Evolutionary conservation across 1,140 invertebrate species (phyloP), one percentile per base, ranked within the genome.

Genomic region (Popillia japonica): DNA sequence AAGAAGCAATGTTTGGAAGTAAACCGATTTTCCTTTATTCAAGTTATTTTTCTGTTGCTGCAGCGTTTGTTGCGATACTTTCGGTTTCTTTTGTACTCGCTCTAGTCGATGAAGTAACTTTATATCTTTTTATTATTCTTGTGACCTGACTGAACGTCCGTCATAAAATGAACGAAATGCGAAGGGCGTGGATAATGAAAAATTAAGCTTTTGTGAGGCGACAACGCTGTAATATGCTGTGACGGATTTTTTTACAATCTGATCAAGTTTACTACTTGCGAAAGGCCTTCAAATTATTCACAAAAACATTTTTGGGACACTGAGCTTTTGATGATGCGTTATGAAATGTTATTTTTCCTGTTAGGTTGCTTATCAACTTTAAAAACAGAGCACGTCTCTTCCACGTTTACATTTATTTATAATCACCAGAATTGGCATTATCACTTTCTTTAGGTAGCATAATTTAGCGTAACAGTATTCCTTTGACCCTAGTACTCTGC

Each of bases 111-210:
- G 2, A 48, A 48, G 44, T 48, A 14, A 48, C 11, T 48, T 48
- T 48, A 48, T 8, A n/a, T 10, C 44, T n/a, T 48, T 14, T 48
- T 48, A 48, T 48, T 48, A 48, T 48, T 48, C 44, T 14, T 48
- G 44, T 4, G 44, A 14, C 44, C 44, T 48, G 44, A 48, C 44
- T n/a, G 3, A n/a, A 48, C 44, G 44, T 48, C 44, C 44, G 44
- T 48, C 44, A n/a, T 48, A 48, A 48, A 48, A 48, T 48, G 44
- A 48, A 48, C 17, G 44, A 48, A 48, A 48, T 48, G 44, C 44
- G 44, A 14, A n/a, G 44, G 44, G 0, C 7, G 11, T 14, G 11
- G 44, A 48, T 48, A 48, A 48, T 48, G 44, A 48, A 48, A 48
- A 48, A 48, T 48, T 48, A 48, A 48, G 44, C 17, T 48, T 48